phyloP scores from a whole-genome alignment of 2,113 vertebrate genomes.

The Isurus oxyrinchus region DNA sequence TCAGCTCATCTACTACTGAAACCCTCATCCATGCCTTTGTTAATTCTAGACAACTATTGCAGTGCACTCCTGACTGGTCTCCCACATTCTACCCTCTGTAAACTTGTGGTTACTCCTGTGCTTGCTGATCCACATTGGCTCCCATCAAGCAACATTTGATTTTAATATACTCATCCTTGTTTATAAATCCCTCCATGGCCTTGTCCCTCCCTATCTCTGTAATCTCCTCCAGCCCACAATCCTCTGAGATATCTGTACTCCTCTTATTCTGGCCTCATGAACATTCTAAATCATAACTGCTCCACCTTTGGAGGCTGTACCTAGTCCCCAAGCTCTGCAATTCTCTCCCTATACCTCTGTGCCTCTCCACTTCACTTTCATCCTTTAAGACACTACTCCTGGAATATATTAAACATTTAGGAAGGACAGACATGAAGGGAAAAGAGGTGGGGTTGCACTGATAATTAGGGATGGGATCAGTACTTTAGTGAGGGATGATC shows the following conservation, averaged over 20 bases:
- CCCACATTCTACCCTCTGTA: background rate
- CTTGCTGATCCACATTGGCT: background rate
- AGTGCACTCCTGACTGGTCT: background rate
- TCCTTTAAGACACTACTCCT: background rate
- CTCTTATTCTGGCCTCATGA: background rate
- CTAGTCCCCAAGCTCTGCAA: background rate
- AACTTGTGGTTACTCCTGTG: background rate
- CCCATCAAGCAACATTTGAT: background rate
- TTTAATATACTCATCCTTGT: background rate
- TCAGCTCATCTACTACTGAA: background rate
- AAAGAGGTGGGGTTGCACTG: too few species aligned
- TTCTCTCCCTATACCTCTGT: too few species aligned
- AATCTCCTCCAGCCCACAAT: background rate
- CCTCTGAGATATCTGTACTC: background rate
- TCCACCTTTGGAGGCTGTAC: background rate
- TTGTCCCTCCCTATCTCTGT: background rate
- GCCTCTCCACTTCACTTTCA: background rate
- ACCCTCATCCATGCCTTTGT: background rate
- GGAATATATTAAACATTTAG: too few species aligned
- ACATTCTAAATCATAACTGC: background rate
- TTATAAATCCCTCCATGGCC: too few species aligned
- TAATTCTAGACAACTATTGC: background rate
- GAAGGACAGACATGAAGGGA: too few species aligned
- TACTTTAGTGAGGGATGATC: too few species aligned
- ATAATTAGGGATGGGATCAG: too few species aligned